These are phyloP conservation scores for Prosapia bicincta DNA, from an alignment of 2,888 invertebrate species.

Conservation along the genomic window DNA sequence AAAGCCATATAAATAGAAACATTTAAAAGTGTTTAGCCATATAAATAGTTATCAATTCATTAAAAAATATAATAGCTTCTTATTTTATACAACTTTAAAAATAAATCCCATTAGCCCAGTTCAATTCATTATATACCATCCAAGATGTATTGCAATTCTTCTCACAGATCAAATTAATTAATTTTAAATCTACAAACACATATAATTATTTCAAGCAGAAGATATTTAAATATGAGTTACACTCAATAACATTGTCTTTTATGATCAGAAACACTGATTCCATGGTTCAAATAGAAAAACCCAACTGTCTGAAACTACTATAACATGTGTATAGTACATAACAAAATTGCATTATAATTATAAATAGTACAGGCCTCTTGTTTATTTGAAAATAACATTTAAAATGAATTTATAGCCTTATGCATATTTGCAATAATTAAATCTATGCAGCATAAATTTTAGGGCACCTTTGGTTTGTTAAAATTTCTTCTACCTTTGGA, in stretches of 20 bases:
- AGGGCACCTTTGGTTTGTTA: conserved; percentile 81
- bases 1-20: too few species aligned
- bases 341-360: conserved; percentile 35
- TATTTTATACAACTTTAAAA: too few species aligned
- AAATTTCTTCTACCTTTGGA: conserved; percentile 39
- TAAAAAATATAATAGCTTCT: too few species aligned
- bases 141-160: not conserved
- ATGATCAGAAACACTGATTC: conserved; percentile 26
- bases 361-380: conserved; percentile 39
- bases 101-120: too few species aligned
- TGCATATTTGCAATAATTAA: conserved; percentile 39
- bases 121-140: too few species aligned
- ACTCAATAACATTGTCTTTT: conserved; percentile 16
- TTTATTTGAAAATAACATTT: conserved; percentile 26
- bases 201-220: not conserved
- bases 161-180: not conserved
- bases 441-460: conserved; percentile 54
- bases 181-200: not conserved
- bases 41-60: too few species aligned
- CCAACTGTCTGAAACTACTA: not conserved
- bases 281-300: not conserved
- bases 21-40: too few species aligned
- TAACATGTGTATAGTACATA: conserved; percentile 34
- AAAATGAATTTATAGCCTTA: conserved; percentile 42
- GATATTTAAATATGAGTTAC: not conserved